Evolutionary conservation across 2,888 invertebrate species (phyloP), one percentile per base, ranked within the genome.

Genomic region (Eristalis intricaria): DNA sequence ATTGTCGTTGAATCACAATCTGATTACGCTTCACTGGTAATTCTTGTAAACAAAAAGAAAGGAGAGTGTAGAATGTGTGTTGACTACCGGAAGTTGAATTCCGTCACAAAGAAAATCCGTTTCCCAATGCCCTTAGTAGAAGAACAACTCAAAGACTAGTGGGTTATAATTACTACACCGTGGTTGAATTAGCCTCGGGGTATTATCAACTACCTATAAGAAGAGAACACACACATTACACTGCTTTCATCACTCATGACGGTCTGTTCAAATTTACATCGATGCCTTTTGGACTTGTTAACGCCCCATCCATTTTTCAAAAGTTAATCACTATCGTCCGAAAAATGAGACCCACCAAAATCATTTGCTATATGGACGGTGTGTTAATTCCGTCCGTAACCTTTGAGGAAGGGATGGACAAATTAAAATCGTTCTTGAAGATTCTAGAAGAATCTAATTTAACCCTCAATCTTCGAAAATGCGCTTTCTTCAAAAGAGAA

Each of bases 11-110:
- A 80, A 38, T 80, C 79, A 0, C 68, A 74, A 5, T 81, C 81
- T 0, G 64, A 70, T 0, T 70, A 23, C 13, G 40, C 75, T 3
- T 75, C 81, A 0, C 81, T 64, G 1, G 75, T 75, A 0, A 60
- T 75, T 0, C 13, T 81, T 0, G 75, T 81, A 0, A 75, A 81
- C 5, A 71, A 76, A 22, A 82, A 82, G 3, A 82, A 71, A 19
- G n/a, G n/a, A n/a, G n/a, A n/a, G n/a, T n/a, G n/a, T n/a, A n/a
- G n/a, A n/a, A n/a, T n/a, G n/a, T n/a, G n/a, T n/a, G n/a, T n/a
- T n/a, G n/a, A n/a, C n/a, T n/a, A n/a, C n/a, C n/a, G n/a, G n/a
- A n/a, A n/a, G n/a, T n/a, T n/a, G n/a, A n/a, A n/a, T n/a, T n/a
- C n/a, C n/a, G n/a, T n/a, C n/a, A n/a, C n/a, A n/a, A 74, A 74